Evolutionary conservation across 1,140 invertebrate species (phyloP).

Genomic region (Nasonia vitripennis): DNA sequence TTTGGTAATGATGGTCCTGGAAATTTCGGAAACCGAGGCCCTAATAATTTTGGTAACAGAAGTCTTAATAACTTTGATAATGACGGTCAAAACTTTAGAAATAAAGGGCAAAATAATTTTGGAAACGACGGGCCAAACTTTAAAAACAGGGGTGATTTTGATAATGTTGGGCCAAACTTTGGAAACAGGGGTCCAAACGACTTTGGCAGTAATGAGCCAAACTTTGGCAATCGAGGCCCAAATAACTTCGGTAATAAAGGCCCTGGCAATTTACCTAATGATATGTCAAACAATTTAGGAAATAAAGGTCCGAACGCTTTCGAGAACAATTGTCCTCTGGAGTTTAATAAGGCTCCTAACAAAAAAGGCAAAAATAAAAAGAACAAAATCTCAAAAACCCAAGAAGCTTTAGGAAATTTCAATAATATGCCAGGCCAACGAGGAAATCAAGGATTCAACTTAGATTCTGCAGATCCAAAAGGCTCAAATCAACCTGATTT

Average conservation of each 20-base stretch:
- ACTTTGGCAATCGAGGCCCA: neutral
- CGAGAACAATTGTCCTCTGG: neutral
- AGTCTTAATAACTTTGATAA: slow-evolving; percentile 36
- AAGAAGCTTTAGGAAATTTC: no score
- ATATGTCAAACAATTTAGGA: neutral
- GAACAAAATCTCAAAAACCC: neutral
- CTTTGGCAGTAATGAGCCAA: neutral
- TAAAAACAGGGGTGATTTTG: neutral
- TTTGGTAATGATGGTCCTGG: slow-evolving; percentile 33
- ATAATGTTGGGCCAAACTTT: neutral
- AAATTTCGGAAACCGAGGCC: slow-evolving; percentile 15
- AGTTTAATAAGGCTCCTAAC: neutral
- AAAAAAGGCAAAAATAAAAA: neutral
- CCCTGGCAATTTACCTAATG: neutral
- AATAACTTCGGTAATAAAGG: neutral
- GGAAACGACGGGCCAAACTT: slow-evolving; percentile 5
- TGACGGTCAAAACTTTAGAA: slow-evolving; percentile 24
- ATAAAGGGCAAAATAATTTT: slow-evolving; percentile 3
- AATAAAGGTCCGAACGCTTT: neutral
- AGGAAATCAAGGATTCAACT: neutral
- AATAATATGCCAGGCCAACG: neutral
- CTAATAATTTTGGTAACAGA: slow-evolving; percentile 30
- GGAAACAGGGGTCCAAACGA: slow-evolving; percentile 2
- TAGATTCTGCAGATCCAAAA: neutral
- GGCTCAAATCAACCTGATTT: neutral